phyloP scores from a whole-genome alignment of 1,140 invertebrate species.

The Penaeus vannamei region DNA sequence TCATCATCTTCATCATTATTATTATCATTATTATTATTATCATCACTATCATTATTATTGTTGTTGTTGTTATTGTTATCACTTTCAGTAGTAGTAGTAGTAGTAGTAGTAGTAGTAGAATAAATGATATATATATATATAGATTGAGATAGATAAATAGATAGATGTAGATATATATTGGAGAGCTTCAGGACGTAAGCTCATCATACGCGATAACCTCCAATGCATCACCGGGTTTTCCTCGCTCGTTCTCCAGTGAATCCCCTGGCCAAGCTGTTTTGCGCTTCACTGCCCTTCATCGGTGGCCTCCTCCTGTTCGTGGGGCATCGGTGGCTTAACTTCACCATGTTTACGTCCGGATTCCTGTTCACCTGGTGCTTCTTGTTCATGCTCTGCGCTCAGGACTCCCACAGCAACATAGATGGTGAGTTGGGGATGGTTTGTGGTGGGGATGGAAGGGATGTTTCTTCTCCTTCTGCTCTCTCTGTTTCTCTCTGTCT shows the following conservation, averaged over 20 bases:
- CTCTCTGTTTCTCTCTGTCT: too few species aligned
- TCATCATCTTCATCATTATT: too few species aligned
- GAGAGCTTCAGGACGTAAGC: neutral
- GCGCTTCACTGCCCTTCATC: constrained; percentile 75
- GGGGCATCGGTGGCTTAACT: constrained; percentile 78
- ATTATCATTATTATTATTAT: too few species aligned
- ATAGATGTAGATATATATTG: neutral
- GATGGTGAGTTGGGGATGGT: constrained; percentile 48
- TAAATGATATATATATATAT: neutral
- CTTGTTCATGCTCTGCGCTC: constrained; percentile 67
- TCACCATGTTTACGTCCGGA: constrained; percentile 75
- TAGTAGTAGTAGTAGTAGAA: too few species aligned
- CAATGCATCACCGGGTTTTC: neutral
- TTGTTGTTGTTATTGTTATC: too few species aligned
- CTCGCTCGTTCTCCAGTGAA: constrained; percentile 18
- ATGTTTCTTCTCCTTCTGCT: too few species aligned
- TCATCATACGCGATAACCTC: neutral
- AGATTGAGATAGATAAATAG: neutral
- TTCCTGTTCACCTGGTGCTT: constrained; percentile 67
- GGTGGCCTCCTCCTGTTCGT: constrained; percentile 77
- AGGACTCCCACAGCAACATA: constrained; percentile 67
- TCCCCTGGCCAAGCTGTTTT: constrained; percentile 72
- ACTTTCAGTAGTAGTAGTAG: too few species aligned
- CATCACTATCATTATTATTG: too few species aligned
- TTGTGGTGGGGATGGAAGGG: too few species aligned